Base-by-base conservation (phyloP, 2,888 invertebrate species). In the Thymelicus lineola region DNA sequence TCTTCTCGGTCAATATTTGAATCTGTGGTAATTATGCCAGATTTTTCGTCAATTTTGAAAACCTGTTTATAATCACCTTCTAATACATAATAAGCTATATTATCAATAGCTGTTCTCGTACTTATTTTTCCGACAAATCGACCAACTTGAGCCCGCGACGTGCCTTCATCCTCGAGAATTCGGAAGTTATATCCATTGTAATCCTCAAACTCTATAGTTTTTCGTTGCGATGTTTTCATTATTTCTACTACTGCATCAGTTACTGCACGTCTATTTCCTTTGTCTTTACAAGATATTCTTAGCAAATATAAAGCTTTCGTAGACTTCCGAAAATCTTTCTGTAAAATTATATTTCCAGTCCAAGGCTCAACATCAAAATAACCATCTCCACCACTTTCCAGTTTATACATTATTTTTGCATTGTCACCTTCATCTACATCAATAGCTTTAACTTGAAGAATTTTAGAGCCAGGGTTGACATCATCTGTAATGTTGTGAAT, bases 401-500 rank as follows among this genome's bases (percentile, higher is more conserved):
- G 91, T 77, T 95, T 95, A 83, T 96, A 98, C 71, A 96, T 96
- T 58, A 97, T 95, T 84, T 96, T 95, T 48, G 97, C 97, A 93
- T 98, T 98, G 82, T 97, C 96, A n/a, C 97, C 97, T 80, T 97
- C 96, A 87, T 99, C 99, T 73, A 95, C 94, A 93, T 99, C 99
- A 68, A 94, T 95, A 2, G 98, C 98, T 67, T 95, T 95, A 20
- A 99, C 96, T 87, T 96, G 96, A 17, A 97, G 87, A 75, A 98
- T 87, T 58, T 94, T 94, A 36, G 95, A 94, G 17, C 97, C 96
- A 20, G 95, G 86, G 70, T 95, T 89, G 46, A 95, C 89, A 82
- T 96, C 96, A 79, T 97, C 97, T 46, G 95, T 94, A 57, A 98
- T 93, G 57, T 96, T 95, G 77, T 97, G 95, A 83, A 98, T 96